These are phyloP conservation scores for Epirrhoe alternata DNA, from an alignment of 2,888 invertebrate genomes.

Conservation along the genomic window DNA sequence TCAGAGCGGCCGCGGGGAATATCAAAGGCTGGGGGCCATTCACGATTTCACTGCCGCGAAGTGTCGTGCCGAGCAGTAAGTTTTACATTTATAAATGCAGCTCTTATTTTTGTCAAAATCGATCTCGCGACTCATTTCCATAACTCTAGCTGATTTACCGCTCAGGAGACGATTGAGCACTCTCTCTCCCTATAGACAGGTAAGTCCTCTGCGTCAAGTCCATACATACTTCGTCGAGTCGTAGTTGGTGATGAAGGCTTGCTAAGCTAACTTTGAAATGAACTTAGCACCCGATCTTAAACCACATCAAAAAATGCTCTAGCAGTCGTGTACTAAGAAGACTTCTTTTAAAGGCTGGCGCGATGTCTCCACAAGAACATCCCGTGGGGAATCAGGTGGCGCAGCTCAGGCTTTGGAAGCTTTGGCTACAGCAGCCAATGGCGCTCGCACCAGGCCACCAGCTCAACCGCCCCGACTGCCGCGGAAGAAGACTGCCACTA, in stretches of 20 bases:
- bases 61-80: constrained; percentile 96
- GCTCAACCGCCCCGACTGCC: constrained; percentile 89
- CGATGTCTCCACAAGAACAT: constrained; percentile 89
- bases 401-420: constrained; percentile 88
- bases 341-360: constrained; percentile 89
- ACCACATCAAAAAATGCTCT: background rate
- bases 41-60: constrained; percentile 91
- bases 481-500: constrained; percentile 94
- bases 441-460: constrained; percentile 65
- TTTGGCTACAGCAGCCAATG: constrained; percentile 86
- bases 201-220: too few relatives aligned
- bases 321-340: background rate
- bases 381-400: constrained; percentile 87
- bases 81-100: too few relatives aligned
- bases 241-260: too few relatives aligned
- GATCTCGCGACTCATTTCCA: too few relatives aligned
- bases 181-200: too few relatives aligned
- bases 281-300: background rate
- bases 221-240: too few relatives aligned
- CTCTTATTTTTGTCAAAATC: background rate
- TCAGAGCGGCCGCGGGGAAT: constrained; percentile 96
- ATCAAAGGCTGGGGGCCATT: constrained; percentile 95
- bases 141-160: too few relatives aligned
- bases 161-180: too few relatives aligned
- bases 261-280: too few relatives aligned